Base-by-base conservation (phyloP, 1,140 invertebrate genomes). In the Diploscapter pachys region DNA sequence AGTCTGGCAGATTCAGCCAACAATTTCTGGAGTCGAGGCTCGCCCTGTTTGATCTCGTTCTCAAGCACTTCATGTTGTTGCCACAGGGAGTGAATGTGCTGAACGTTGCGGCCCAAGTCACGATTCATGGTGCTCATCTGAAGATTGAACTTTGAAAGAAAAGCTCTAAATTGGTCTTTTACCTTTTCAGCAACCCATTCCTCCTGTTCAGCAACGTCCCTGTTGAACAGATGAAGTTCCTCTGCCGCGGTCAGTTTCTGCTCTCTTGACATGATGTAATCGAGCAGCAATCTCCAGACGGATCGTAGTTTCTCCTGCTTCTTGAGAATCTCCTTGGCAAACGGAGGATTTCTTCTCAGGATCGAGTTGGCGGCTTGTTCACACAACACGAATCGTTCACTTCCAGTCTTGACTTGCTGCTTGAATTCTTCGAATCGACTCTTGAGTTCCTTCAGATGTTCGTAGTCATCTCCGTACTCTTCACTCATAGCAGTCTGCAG, bases 391-490 rank as follows among this genome's bases (percentile, higher is more conserved):
- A 96, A 96, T 78, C 94, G 88, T 86, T 98, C 94, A 0, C 92
- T 90, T 2, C 94, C 94, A 54, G 92, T 91, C 82, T 96, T 93
- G 13, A 98, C 92, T 69, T 91, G 89, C 81, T 94, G 92, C 80
- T 95, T 94, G 68, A 98, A 91, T 85, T 98, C 95, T 80, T 96
- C 93, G 87, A 98, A 99, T 88, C 96, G 97, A 50, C 91, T 91
- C 83, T 93, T 91, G 31, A 97, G 85, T 83, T 93, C 91, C 87
- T 94, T 87, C 51, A 97, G 86, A 88, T 98, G 95, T 86, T 98
- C 96, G 85, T 94, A 97, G 88, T 98, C 95, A 85, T 94, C 92
- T 4, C 95, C 95, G 86, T 95, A 98, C 86, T 99, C 96, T 84
- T 98, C 95, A 55, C 92, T 93, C 3, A 91, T 91, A 5, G 94